These are phyloP conservation scores for Pampusana beccarii DNA, from an alignment of 2,113 vertebrate species.

Conservation along the genomic window DNA sequence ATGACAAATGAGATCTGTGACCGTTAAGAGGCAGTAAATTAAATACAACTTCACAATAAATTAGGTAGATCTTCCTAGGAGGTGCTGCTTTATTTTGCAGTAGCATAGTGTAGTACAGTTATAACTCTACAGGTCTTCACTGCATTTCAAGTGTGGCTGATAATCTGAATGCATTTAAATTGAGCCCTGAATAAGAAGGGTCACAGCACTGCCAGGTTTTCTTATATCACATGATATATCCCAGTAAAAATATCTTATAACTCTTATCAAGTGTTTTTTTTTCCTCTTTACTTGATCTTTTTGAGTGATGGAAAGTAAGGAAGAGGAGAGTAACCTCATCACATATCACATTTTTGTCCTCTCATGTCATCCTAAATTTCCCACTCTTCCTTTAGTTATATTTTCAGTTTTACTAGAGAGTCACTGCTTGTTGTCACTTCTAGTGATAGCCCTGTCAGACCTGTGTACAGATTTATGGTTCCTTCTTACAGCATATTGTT, in stretches of 20 bases:
- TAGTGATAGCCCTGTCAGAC: neutral
- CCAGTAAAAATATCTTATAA: neutral
- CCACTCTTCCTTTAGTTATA: neutral
- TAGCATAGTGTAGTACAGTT: neutral
- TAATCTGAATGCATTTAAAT: neutral
- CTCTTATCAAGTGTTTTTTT: neutral
- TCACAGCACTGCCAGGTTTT: neutral
- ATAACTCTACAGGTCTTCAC: neutral
- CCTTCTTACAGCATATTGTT: neutral
- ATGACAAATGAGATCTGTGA: constrained; percentile 7
- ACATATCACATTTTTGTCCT: neutral
- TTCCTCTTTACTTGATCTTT: neutral
- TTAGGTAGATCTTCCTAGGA: neutral
- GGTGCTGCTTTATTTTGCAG: neutral
- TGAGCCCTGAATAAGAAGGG: neutral
- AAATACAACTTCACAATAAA: neutral
- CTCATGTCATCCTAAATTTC: neutral
- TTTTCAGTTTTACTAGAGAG: neutral
- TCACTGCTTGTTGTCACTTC: neutral
- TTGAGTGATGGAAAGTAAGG: neutral
- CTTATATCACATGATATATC: neutral
- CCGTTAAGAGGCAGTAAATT: constrained; percentile 16
- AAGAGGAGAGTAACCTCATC: neutral
- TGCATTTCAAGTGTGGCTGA: neutral
- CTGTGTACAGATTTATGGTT: neutral